Evolutionary conservation across 2,888 invertebrate genomes (phyloP).

Genomic region (Watsonalla cultraria): DNA sequence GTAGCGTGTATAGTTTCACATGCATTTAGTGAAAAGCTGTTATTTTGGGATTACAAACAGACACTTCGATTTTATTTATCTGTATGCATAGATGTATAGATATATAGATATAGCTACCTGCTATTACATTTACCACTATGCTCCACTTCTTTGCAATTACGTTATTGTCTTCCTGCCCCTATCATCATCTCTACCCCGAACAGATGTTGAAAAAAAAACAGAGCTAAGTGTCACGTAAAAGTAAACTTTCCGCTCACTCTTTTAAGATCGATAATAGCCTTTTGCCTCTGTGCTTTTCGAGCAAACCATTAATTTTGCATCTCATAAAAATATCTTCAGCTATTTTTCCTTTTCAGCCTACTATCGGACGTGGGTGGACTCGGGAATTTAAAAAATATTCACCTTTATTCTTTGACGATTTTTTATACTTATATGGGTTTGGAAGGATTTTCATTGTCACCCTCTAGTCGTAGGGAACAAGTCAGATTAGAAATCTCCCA

Average conservation of each 20-base stretch:
- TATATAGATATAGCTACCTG: too few species aligned
- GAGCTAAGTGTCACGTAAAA: neutral
- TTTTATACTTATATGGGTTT: neutral
- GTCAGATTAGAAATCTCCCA: conserved; percentile 3
- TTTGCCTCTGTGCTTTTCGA: neutral
- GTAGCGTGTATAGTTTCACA: too few species aligned
- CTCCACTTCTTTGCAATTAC: too few species aligned
- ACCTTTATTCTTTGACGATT: neutral
- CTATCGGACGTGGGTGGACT: neutral
- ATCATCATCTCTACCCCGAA: too few species aligned
- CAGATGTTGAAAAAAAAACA: neutral
- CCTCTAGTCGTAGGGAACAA: neutral
- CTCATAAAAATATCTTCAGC: neutral
- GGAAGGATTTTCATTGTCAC: neutral
- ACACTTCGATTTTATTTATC: too few species aligned
- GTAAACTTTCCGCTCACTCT: neutral
- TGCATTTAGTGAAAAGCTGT: too few species aligned
- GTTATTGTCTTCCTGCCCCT: too few species aligned
- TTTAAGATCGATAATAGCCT: neutral
- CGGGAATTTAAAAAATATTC: neutral
- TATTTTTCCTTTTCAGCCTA: neutral
- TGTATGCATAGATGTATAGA: too few species aligned
- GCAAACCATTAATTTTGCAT: neutral
- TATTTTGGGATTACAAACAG: too few species aligned
- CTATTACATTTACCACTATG: too few species aligned